Conservation (phyloP, 2,797 vertebrate species). For the Allobates femoralis region DNA sequence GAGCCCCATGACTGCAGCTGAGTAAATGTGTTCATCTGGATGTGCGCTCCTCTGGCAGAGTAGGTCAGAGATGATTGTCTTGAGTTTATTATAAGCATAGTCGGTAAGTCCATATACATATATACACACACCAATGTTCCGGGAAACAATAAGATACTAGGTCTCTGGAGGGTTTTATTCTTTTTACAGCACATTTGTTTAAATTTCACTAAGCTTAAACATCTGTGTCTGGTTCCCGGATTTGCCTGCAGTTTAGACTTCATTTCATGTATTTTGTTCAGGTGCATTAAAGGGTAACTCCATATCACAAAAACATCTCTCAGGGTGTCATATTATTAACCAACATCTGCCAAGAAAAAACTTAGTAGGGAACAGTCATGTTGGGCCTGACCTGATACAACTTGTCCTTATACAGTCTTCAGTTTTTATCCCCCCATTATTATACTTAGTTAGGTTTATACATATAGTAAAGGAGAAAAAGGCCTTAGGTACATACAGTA, state of each 20-base stretch:
- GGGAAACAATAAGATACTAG: slow-evolving; percentile 14
- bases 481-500: no score
- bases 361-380: no score
- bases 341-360: no score
- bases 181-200: neutral
- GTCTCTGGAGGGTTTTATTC: neutral
- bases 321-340: no score
- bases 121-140: slow-evolving; percentile 1
- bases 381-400: no score
- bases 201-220: neutral
- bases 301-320: neutral
- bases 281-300: neutral
- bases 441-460: no score
- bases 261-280: neutral
- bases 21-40: slow-evolving; percentile 48
- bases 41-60: neutral
- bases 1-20: slow-evolving; percentile 47
- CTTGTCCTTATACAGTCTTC: no score
- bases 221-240: slow-evolving; percentile 2
- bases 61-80: slow-evolving; percentile 7
- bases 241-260: neutral
- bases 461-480: no score
- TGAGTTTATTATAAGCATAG: neutral
- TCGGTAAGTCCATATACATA: slow-evolving; percentile 8
- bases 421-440: no score